Conservation (phyloP, 1,140 invertebrate species). For the Euwallacea fornicatus region DNA sequence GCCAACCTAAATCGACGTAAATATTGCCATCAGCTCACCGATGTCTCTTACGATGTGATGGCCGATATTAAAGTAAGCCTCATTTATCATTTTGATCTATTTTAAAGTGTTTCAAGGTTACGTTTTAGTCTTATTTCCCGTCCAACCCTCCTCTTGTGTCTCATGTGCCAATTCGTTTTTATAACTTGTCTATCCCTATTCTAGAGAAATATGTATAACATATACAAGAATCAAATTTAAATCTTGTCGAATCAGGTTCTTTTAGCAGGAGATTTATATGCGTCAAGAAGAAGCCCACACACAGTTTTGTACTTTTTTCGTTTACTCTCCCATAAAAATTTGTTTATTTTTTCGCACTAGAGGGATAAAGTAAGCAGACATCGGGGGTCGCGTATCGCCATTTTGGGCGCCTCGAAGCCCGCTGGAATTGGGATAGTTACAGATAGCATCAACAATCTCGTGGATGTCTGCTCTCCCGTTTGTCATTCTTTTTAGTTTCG, state of each 20-base stretch:
- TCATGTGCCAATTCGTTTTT: slow-evolving; percentile 11
- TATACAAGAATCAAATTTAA: slow-evolving; percentile 32
- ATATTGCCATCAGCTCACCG: slow-evolving; percentile 40
- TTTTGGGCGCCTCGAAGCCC: slow-evolving; percentile 45
- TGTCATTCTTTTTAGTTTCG: slow-evolving; percentile 44
- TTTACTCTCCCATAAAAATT: slow-evolving; percentile 44
- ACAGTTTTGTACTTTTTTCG: slow-evolving; percentile 36
- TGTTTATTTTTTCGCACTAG: slow-evolving; percentile 46
- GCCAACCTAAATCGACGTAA: slow-evolving; percentile 41
- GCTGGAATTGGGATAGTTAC: slow-evolving; percentile 45
- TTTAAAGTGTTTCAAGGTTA: slow-evolving; percentile 26
- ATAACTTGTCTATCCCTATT: neutral
- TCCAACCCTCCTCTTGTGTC: neutral
- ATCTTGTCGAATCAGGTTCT: slow-evolving; percentile 35
- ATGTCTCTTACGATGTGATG: slow-evolving; percentile 38
- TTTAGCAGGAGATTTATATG: slow-evolving; percentile 39
- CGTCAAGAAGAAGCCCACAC: slow-evolving; percentile 33
- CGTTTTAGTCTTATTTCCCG: neutral
- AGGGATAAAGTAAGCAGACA: slow-evolving; percentile 45
- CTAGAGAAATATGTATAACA: neutral
- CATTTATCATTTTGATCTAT: slow-evolving; percentile 39
- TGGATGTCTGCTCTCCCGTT: slow-evolving; percentile 47
- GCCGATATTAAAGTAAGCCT: slow-evolving; percentile 35
- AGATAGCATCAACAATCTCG: slow-evolving; percentile 53
- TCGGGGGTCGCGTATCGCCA: slow-evolving; percentile 48